Conservation (phyloP, 1,140 invertebrate genomes). For the Drosophila arawakana region DNA sequence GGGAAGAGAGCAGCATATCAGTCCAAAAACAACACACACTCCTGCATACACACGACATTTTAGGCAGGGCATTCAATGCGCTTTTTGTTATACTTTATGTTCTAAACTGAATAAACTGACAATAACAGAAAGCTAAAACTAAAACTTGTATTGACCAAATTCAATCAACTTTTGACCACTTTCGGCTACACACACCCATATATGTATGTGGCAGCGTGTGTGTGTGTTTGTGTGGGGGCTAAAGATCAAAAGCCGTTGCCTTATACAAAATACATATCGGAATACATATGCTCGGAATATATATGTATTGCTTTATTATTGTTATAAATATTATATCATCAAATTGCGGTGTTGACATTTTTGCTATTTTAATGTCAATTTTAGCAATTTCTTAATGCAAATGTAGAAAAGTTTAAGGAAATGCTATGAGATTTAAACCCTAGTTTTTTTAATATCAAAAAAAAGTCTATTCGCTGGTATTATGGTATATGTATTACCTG, state of each 20-base stretch:
- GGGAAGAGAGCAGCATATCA: slow-evolving; percentile 15
- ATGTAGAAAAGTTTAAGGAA: no score
- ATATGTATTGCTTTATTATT: slow-evolving; percentile 32
- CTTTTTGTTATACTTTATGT: slow-evolving; percentile 31
- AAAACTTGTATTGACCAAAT: slow-evolving; percentile 46
- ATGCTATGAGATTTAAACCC: no score
- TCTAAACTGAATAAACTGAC: neutral
- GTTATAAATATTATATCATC: slow-evolving; percentile 46
- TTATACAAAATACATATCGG: slow-evolving; percentile 22
- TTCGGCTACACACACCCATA: slow-evolving; percentile 40
- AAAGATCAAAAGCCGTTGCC: slow-evolving; percentile 35
- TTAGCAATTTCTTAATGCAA: no score
- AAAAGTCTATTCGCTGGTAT: no score
- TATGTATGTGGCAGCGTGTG: slow-evolving; percentile 15
- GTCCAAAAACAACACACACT: slow-evolving; percentile 3
- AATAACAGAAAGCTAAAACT: slow-evolving; percentile 3
- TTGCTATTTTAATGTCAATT: no score
- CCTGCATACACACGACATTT: slow-evolving; percentile 31
- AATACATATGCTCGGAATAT: slow-evolving; percentile 12
- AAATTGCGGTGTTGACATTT: neutral
- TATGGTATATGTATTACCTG: no score
- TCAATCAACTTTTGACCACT: slow-evolving; percentile 42
- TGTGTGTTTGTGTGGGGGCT: neutral
- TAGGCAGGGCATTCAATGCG: slow-evolving; percentile 44
- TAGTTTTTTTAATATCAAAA: no score